Evolutionary conservation across 2,888 invertebrate genomes (phyloP).

Genomic region (Agriotes lineatus): DNA sequence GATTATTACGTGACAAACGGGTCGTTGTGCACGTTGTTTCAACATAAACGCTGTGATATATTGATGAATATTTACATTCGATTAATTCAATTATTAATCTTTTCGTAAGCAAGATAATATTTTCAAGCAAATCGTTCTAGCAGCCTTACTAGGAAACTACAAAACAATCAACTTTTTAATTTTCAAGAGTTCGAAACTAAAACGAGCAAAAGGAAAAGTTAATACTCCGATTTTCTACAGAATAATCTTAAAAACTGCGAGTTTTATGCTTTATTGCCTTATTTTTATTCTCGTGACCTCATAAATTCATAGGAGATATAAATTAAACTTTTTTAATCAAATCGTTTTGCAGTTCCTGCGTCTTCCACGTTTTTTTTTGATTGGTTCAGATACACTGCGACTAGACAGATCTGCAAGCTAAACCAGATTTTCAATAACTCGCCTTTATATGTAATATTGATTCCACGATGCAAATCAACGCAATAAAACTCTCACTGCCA

Average conservation of each 20-base stretch:
- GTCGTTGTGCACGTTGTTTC: no score
- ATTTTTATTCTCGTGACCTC: slow-evolving; percentile 30
- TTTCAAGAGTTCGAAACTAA: background rate
- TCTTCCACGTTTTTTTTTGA: slow-evolving; percentile 12
- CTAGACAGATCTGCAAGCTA: background rate
- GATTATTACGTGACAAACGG: no score
- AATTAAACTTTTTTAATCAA: slow-evolving; percentile 32
- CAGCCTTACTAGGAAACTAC: background rate
- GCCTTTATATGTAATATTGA: slow-evolving; percentile 10
- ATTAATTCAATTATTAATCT: no score
- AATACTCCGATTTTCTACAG: slow-evolving; percentile 1
- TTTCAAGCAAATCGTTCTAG: slow-evolving; percentile 23
- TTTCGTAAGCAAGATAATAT: no score
- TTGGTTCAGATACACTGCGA: slow-evolving; percentile 2
- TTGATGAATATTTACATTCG: no score
- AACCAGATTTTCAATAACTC: slow-evolving; percentile 3
- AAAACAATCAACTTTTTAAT: background rate
- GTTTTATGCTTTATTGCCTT: slow-evolving; percentile 29
- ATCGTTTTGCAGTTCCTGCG: slow-evolving; percentile 23
- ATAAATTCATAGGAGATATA: slow-evolving; percentile 25
- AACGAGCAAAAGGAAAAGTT: slow-evolving; percentile 13
- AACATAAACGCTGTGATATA: no score
- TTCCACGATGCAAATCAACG: slow-evolving; percentile 1
- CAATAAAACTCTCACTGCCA: slow-evolving; percentile 10
- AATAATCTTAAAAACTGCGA: slow-evolving; percentile 18